Percentiles rank a stretch among this genome's conserved stretches.
Evolutionary conservation across 2,113 vertebrate genomes (phyloP).

Genomic region (Cyprinodon variegatus): DNA sequence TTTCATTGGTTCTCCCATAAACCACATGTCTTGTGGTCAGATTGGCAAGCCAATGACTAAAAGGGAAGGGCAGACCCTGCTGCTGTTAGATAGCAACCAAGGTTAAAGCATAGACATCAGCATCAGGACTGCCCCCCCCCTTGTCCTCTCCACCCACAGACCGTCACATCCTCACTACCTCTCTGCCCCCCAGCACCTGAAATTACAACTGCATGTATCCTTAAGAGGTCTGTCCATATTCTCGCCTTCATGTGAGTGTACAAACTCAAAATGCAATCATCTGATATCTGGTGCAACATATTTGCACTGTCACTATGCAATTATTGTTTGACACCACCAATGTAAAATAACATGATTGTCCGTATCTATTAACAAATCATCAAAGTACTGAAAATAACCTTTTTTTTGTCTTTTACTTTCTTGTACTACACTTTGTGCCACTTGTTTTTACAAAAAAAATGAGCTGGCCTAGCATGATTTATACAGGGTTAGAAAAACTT

Average conservation of each 20-base stretch:
- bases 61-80: conserved; percentile 78
- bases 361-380: conserved; percentile 1
- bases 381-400: conserved; percentile 19
- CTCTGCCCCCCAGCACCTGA: conserved; percentile 28
- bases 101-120: conserved; percentile 81
- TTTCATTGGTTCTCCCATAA: conserved; percentile 73
- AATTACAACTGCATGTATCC: conserved; percentile 39
- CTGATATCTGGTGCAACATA: conserved; percentile 6
- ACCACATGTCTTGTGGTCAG: conserved; percentile 78
- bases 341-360: not conserved
- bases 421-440: too few species aligned
- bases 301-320: not conserved
- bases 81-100: conserved; percentile 84
- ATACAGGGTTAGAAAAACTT: not conserved
- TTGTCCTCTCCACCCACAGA: conserved; percentile 52
- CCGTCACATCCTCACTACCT: conserved; percentile 30
- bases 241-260: not conserved
- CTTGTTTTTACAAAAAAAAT: not conserved
- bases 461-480: not conserved
- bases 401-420: too few species aligned
- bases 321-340: not conserved
- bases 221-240: conserved; percentile 30
- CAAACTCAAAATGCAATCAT: conserved; percentile 1
- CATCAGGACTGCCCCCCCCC: conserved; percentile 73
- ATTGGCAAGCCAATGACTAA: conserved; percentile 76